Evolutionary conservation across 1,140 invertebrate species (phyloP).

Genomic region (Callitettix versicolor): DNA sequence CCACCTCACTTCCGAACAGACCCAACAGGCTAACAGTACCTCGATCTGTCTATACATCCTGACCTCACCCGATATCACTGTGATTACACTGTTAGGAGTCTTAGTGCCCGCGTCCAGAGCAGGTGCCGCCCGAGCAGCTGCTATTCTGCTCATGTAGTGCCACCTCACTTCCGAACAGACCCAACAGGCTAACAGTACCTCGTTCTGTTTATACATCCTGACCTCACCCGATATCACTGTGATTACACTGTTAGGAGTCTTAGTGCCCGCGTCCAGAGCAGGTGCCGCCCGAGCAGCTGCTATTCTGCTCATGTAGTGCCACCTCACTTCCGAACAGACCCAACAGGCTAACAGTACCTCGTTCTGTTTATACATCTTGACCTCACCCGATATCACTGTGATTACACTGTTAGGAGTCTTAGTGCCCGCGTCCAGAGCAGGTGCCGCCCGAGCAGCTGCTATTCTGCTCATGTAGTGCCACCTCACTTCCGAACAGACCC

Average conservation of each 20-base stretch:
- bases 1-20: constrained; percentile 48
- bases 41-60: background rate
- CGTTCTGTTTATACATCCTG: background rate
- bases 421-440: constrained; percentile 67
- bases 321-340: constrained; percentile 45
- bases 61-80: background rate
- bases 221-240: background rate
- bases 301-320: constrained; percentile 83
- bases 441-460: constrained; percentile 77
- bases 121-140: constrained; percentile 78
- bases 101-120: constrained; percentile 53
- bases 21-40: constrained; percentile 37
- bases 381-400: background rate
- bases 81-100: background rate
- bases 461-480: constrained; percentile 81
- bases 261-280: constrained; percentile 56
- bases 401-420: constrained; percentile 37
- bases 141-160: constrained; percentile 83
- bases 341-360: constrained; percentile 36
- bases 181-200: constrained; percentile 36
- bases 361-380: background rate
- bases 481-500: constrained; percentile 42
- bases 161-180: constrained; percentile 47
- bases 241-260: background rate
- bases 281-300: constrained; percentile 77